phyloP scores from a whole-genome alignment of 2,888 invertebrate genomes.

The Eupithecia tripunctaria region DNA sequence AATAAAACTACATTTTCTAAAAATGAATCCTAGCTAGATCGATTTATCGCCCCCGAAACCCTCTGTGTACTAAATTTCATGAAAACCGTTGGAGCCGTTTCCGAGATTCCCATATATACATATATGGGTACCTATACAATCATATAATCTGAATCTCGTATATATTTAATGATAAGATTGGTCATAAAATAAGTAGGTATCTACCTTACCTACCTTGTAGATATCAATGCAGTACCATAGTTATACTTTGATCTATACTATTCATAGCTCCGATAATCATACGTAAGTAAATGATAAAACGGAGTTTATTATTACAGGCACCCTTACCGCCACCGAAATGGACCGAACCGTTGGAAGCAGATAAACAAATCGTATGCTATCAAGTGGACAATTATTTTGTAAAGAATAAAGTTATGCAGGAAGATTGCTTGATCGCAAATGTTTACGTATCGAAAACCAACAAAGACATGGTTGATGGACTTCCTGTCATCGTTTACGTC shows the following conservation, averaged over 20 bases:
- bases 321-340: constrained; percentile 48
- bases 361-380: constrained; percentile 7
- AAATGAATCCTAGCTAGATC: too few species aligned
- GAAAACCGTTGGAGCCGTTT: too few species aligned
- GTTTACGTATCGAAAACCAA: constrained; percentile 62
- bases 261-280: not conserved
- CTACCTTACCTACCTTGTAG: not conserved
- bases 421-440: constrained; percentile 67
- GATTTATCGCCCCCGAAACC: too few species aligned
- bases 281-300: not conserved
- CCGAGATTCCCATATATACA: too few species aligned
- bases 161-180: too few species aligned
- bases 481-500: constrained; percentile 51
- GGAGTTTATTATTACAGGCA: constrained; percentile 48
- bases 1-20: too few species aligned
- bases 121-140: too few species aligned
- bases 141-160: too few species aligned
- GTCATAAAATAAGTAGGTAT: too few species aligned
- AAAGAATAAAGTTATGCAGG: constrained; percentile 35
- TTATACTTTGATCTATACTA: not conserved
- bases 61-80: too few species aligned
- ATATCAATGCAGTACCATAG: not conserved
- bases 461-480: constrained; percentile 42
- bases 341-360: constrained; percentile 7
- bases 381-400: not conserved